phyloP scores from a whole-genome alignment of 2,797 vertebrate species.

The Sebastes paucispinis region DNA sequence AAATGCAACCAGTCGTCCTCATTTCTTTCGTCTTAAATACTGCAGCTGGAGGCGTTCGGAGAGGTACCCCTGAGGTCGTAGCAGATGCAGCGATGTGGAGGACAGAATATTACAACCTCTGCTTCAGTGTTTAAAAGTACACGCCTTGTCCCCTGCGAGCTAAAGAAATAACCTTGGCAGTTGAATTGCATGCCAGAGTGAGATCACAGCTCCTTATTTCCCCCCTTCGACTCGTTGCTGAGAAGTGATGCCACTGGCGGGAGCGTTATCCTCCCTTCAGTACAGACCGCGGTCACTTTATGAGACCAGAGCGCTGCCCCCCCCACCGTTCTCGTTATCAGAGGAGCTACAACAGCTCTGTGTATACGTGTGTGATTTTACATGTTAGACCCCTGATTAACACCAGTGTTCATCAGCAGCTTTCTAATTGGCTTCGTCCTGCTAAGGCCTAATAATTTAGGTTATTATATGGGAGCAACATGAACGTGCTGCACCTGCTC shows the following conservation, averaged over 20 bases:
- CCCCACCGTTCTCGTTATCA: constrained; percentile 17
- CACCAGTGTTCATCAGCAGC: constrained; percentile 4
- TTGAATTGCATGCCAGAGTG: background rate
- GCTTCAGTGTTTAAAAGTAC: background rate
- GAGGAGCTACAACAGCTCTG: constrained; percentile 3
- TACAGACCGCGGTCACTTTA: constrained; percentile 28
- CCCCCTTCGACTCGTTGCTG: constrained; percentile 10
- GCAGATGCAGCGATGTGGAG: background rate
- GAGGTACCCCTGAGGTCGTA: background rate
- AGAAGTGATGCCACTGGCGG: constrained; percentile 23
- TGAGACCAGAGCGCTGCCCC: constrained; percentile 2
- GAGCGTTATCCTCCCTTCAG: constrained; percentile 7
- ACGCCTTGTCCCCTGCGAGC: background rate
- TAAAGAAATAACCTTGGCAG: constrained; percentile 1
- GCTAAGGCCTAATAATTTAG: constrained; percentile 1
- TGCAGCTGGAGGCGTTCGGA: background rate
- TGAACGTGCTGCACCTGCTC: background rate
- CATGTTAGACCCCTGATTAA: constrained; percentile 17
- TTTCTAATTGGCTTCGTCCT: constrained; percentile 17
- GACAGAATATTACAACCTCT: background rate
- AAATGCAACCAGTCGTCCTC: background rate
- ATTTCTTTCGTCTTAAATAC: background rate
- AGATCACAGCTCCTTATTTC: background rate
- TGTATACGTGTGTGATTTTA: background rate
- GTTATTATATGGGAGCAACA: constrained; percentile 8